Percentiles rank a stretch among this genome's conserved stretches.
Conservation (phyloP, 2,113 vertebrate species). For the Poeciliopsis retropinna region DNA sequence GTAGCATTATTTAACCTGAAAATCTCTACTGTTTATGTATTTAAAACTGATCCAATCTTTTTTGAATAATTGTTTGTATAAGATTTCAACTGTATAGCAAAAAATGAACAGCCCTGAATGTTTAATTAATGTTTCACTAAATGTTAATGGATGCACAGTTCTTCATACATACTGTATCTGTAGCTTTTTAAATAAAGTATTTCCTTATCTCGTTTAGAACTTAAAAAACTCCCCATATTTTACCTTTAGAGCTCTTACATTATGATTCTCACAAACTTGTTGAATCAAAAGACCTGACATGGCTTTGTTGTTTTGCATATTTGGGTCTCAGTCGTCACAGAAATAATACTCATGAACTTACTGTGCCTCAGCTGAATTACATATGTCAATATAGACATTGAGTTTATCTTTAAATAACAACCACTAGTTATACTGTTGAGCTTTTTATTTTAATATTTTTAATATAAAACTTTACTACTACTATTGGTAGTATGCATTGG, state of each 20-base stretch:
- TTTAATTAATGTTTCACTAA: neutral
- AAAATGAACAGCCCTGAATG: neutral
- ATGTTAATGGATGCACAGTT: neutral
- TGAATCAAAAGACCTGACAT: neutral
- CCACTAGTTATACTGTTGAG: no score
- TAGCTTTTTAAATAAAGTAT: neutral
- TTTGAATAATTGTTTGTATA: no score
- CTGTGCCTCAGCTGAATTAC: no score
- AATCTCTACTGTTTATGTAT: no score
- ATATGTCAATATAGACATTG: no score
- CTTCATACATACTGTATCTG: neutral
- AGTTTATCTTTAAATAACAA: no score
- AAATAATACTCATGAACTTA: neutral
- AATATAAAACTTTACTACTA: no score
- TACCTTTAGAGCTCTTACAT: neutral
- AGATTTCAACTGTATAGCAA: neutral
- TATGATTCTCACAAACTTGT: neutral
- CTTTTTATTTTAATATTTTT: no score
- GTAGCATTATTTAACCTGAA: neutral
- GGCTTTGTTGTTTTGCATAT: neutral
- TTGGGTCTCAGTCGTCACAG: neutral
- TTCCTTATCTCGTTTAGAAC: neutral
- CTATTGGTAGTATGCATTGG: no score
- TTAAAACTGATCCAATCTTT: no score
- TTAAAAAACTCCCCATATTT: neutral